A percentile compares a stretch with the other conserved stretches of the same genome.
These are phyloP conservation scores for Drosophila ananassae DNA, from an alignment of 1,140 invertebrate genomes.

Conservation along the genomic window DNA sequence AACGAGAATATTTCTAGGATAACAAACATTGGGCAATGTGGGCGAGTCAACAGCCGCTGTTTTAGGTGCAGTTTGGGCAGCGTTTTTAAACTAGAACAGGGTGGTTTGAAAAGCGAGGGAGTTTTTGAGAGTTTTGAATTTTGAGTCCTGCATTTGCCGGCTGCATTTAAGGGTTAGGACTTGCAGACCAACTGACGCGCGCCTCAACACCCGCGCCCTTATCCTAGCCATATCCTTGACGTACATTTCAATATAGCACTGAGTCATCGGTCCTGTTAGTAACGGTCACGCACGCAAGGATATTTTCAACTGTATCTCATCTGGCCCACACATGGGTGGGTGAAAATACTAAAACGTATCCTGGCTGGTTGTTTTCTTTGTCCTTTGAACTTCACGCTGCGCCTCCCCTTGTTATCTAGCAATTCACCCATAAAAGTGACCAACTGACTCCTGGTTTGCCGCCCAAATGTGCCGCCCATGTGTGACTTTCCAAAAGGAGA, in stretches of 20 bases:
- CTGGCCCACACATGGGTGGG: conserved; percentile 59
- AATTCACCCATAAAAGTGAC: conserved; percentile 52
- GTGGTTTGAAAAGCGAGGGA: conserved; percentile 45
- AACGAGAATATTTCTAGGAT: conserved; percentile 71
- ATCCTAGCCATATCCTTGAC: conserved; percentile 18
- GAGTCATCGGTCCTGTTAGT: conserved; percentile 56
- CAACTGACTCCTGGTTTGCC: conserved; percentile 59
- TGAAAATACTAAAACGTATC: conserved; percentile 2
- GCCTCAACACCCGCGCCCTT: conserved; percentile 39
- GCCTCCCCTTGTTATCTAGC: conserved; percentile 30
- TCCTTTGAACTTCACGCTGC: conserved; percentile 62
- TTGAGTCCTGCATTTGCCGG: conserved; percentile 32
- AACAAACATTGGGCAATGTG: conserved; percentile 56
- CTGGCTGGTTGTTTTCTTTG: conserved; percentile 28
- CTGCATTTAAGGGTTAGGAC: conserved; percentile 72
- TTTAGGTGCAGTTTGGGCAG: conserved; percentile 29
- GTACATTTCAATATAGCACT: conserved; percentile 56
- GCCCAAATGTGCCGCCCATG: conserved; percentile 58
- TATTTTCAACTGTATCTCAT: conserved; percentile 32
- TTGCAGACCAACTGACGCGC: conserved; percentile 73
- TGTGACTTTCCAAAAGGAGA: conserved; percentile 30
- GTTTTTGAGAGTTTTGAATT: conserved; percentile 6
- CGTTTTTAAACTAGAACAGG: conserved; percentile 66
- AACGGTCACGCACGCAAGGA: conserved; percentile 78
- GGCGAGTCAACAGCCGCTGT: conserved; percentile 50